These are phyloP conservation scores for Bovichtus diacanthus DNA, from an alignment of 2,797 vertebrate genomes.

Conservation along the genomic window DNA sequence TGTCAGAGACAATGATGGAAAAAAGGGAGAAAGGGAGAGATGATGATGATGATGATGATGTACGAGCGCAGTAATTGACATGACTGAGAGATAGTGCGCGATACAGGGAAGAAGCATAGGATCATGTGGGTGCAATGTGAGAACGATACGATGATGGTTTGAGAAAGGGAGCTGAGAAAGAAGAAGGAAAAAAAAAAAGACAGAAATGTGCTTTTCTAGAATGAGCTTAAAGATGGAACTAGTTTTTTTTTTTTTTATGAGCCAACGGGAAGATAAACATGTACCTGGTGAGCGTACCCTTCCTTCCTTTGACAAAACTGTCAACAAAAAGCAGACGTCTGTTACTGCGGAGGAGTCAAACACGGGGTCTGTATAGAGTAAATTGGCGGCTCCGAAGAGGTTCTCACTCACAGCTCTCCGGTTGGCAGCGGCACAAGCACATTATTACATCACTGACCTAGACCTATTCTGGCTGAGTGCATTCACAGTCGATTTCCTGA, in stretches of 20 bases:
- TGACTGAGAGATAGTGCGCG: conserved; percentile 38
- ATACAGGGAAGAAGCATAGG: background rate
- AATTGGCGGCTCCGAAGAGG: background rate
- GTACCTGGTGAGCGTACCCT: too few species aligned
- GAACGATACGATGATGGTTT: background rate
- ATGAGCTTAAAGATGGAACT: too few species aligned
- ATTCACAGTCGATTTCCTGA: background rate
- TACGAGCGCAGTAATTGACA: conserved; percentile 54
- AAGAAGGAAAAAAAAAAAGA: too few species aligned
- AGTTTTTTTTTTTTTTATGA: too few species aligned
- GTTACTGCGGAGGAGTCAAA: background rate
- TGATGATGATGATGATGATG: conserved; percentile 61
- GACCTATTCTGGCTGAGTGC: background rate
- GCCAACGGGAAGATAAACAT: too few species aligned
- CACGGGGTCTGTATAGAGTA: background rate
- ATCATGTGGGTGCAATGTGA: background rate
- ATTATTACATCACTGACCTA: background rate
- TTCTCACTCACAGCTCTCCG: background rate
- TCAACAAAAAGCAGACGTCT: background rate
- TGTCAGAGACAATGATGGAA: conserved; percentile 39
- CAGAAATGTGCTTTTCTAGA: too few species aligned
- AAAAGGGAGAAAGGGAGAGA: conserved; percentile 5
- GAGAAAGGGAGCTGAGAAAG: too few species aligned
- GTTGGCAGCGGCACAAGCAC: background rate
- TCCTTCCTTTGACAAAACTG: background rate